phyloP scores from a whole-genome alignment of 2,113 vertebrate species.

The Tiliqua scincoides region DNA sequence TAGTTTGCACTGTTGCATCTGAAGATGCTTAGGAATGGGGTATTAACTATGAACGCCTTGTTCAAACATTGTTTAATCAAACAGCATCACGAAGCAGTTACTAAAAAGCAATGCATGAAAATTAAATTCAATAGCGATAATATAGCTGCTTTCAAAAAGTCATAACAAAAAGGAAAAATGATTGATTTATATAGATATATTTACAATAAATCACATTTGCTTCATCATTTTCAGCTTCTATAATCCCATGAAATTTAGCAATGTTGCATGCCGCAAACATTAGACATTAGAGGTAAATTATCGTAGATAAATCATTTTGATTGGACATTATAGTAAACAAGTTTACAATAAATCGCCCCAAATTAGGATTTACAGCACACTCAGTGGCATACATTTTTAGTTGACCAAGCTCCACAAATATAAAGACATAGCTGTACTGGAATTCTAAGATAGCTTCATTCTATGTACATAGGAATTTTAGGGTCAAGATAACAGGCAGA shows the following conservation, averaged over 20 bases:
- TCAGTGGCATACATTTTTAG: neutral
- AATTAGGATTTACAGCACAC: neutral
- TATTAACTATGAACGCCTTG: too few species aligned
- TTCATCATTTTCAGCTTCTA: neutral
- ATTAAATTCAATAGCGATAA: neutral
- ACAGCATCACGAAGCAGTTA: neutral
- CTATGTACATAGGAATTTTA: too few species aligned
- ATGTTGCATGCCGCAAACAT: neutral
- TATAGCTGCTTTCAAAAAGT: neutral
- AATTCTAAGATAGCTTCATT: too few species aligned
- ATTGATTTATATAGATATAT: neutral
- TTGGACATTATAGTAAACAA: neutral
- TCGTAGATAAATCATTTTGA: neutral
- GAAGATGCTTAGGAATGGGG: neutral
- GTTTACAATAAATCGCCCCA: neutral
- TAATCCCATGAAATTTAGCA: neutral
- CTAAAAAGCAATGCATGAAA: neutral
- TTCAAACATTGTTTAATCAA: neutral
- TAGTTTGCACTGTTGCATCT: too few species aligned
- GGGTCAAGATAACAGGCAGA: too few species aligned
- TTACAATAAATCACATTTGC: neutral
- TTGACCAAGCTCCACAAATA: neutral
- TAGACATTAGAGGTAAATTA: neutral
- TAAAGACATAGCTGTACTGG: neutral
- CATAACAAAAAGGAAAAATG: neutral